Percentiles rank a stretch among this genome's conserved stretches.
These are phyloP conservation scores for Branchipolynoe longqiensis DNA, from an alignment of 2,888 invertebrate species.

Conservation along the genomic window DNA sequence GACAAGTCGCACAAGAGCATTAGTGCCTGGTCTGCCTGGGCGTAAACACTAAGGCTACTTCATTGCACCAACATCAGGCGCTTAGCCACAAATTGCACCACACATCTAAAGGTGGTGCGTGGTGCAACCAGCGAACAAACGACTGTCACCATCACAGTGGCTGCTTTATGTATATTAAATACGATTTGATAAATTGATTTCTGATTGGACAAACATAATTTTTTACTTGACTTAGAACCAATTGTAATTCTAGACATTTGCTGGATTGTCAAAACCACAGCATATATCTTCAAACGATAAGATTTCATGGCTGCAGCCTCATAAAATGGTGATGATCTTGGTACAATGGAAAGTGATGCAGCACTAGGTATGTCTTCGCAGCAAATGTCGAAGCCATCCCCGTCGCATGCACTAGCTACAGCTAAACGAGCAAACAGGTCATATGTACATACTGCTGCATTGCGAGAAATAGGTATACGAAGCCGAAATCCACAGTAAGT, in stretches of 20 bases:
- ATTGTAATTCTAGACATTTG: not conserved
- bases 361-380: not conserved
- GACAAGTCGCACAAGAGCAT: conserved; percentile 77
- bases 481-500: conserved; percentile 32
- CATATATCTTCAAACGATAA: too few relatives aligned
- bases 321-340: not conserved
- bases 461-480: not conserved
- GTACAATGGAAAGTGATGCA: not conserved
- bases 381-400: not conserved
- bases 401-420: not conserved
- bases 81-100: not conserved
- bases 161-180: too few relatives aligned
- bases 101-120: not conserved
- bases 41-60: conserved; percentile 6
- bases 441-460: conserved; percentile 4
- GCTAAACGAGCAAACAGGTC: not conserved
- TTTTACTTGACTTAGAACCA: not conserved
- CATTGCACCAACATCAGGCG: too few relatives aligned
- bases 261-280: too few relatives aligned
- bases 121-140: not conserved
- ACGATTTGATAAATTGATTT: too few relatives aligned
- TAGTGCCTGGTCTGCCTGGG: conserved; percentile 2
- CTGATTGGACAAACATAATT: not conserved
- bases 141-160: not conserved
- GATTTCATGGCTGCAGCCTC: not conserved